Percentiles rank a stretch among this genome's conserved stretches.
These are phyloP conservation scores for Agrypnus murinus DNA, from an alignment of 2,888 invertebrate genomes.

Conservation along the genomic window DNA sequence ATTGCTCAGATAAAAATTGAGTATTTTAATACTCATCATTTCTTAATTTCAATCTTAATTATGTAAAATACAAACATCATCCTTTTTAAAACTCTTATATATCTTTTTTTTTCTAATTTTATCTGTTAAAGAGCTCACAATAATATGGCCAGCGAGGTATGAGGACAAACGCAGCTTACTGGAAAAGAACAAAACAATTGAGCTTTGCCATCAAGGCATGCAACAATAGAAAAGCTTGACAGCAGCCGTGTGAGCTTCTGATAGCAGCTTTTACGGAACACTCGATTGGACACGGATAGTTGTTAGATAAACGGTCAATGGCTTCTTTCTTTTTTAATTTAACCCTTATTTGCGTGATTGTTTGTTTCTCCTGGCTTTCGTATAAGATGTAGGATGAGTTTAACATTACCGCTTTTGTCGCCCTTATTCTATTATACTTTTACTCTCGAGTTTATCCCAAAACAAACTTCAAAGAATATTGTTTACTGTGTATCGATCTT, in stretches of 20 bases:
- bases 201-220: slow-evolving; percentile 31
- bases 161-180: slow-evolving; percentile 31
- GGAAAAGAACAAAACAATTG: slow-evolving; percentile 51
- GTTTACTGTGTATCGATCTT: too few relatives aligned
- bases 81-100: too few relatives aligned
- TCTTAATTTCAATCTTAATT: too few relatives aligned
- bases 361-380: slow-evolving; percentile 17
- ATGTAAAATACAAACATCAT: too few relatives aligned
- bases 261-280: slow-evolving; percentile 54
- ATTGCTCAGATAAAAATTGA: too few relatives aligned
- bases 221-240: slow-evolving; percentile 48
- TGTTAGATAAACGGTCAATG: slow-evolving; percentile 54
- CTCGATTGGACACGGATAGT: slow-evolving; percentile 54
- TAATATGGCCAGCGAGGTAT: slow-evolving; percentile 30
- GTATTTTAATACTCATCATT: too few relatives aligned
- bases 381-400: slow-evolving; percentile 7
- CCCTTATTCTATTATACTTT: slow-evolving; percentile 19
- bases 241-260: slow-evolving; percentile 51
- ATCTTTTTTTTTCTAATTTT: neutral
- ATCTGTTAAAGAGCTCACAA: slow-evolving; percentile 32
- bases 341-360: slow-evolving; percentile 31
- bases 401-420: neutral
- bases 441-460: slow-evolving; percentile 5
- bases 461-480: neutral
- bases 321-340: slow-evolving; percentile 43